Evolutionary conservation across 2,888 invertebrate species (phyloP).

Genomic region (Drosophila atroscutellata): DNA sequence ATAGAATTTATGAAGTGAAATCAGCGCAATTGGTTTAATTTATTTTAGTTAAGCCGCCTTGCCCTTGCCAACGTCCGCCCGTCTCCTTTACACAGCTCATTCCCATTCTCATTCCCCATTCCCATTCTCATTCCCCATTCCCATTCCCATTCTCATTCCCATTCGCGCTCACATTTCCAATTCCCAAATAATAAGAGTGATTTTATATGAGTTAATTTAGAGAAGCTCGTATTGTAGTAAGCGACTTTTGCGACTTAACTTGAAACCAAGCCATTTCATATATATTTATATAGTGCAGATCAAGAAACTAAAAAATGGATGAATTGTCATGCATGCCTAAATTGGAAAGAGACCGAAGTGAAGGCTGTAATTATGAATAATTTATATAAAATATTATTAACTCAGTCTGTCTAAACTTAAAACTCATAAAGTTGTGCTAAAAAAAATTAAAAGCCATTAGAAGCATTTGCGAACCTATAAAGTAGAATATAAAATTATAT

Average conservation of each 20-base stretch:
- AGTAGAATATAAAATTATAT: no score
- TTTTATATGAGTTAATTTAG: slow-evolving; percentile 51
- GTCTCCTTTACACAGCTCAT: slow-evolving; percentile 25
- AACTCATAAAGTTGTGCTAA: no score
- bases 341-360: not conserved
- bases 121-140: not conserved
- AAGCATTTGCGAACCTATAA: no score
- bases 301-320: not conserved
- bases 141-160: not conserved
- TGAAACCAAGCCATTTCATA: not conserved
- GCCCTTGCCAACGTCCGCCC: slow-evolving; percentile 15
- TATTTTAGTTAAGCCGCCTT: slow-evolving; percentile 63
- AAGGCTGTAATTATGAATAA: not conserved
- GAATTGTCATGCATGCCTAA: not conserved
- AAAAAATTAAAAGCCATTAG: no score
- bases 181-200: slow-evolving; percentile 27
- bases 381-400: not conserved
- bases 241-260: slow-evolving; percentile 13
- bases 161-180: slow-evolving; percentile 24
- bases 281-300: not conserved
- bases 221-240: slow-evolving; percentile 2
- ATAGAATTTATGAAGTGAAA: slow-evolving; percentile 71
- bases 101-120: slow-evolving; percentile 15
- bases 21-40: slow-evolving; percentile 76
- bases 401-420: no score